Conservation (phyloP, 2,797 vertebrate species). For the Arrhamphus sclerolepis region DNA sequence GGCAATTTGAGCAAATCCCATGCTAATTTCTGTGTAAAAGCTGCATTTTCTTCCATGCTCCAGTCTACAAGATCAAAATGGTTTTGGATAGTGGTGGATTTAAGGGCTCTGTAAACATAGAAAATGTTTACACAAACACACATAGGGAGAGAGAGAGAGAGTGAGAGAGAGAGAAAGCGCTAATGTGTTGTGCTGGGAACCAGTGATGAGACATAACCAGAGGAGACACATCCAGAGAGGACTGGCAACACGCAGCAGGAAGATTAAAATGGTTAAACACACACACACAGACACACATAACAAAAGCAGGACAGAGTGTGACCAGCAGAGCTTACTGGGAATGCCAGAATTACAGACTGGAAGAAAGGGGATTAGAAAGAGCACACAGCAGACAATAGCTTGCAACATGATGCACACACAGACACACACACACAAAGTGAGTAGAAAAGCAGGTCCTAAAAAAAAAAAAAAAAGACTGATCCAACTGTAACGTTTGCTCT, state of each 20-base stretch:
- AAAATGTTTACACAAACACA: no score
- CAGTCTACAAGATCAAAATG: no score
- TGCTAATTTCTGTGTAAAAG: no score
- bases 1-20: no score
- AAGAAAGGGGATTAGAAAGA: conserved; percentile 68
- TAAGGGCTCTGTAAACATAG: no score
- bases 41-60: no score
- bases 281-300: conserved; percentile 17
- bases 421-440: conserved; percentile 12
- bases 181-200: conserved; percentile 36
- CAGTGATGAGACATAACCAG: conserved; percentile 53
- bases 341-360: conserved; percentile 66
- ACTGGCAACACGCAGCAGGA: conserved; percentile 40
- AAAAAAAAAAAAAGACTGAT: conserved; percentile 1
- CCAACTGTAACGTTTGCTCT: conserved; percentile 4
- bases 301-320: conserved; percentile 25
- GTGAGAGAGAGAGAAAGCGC: no score
- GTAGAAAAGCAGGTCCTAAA: conserved; percentile 24
- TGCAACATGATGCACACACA: conserved; percentile 15
- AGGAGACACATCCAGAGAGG: conserved; percentile 57
- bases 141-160: no score
- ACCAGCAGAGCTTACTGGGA: conserved; percentile 56
- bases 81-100: no score
- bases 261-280: conserved; percentile 29
- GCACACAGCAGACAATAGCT: conserved; percentile 54